Conservation (phyloP, 2,888 invertebrate genomes). For the Phortica magna region DNA sequence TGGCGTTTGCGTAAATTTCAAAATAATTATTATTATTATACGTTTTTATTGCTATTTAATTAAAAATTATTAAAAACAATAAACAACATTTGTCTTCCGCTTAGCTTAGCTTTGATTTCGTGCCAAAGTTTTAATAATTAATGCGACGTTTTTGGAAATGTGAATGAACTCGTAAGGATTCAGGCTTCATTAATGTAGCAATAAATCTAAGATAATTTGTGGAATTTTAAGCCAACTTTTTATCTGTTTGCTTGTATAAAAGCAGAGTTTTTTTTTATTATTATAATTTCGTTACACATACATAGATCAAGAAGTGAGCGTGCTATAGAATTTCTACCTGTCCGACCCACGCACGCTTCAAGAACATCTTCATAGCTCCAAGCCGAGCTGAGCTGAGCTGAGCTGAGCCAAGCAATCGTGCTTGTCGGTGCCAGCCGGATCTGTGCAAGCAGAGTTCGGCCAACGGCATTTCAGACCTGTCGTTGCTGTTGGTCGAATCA, state of each 20-base stretch:
- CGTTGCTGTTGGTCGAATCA: not conserved
- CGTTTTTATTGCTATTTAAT: not conserved
- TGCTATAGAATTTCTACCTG: not conserved
- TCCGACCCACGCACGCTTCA: not conserved
- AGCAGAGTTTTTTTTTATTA: not conserved
- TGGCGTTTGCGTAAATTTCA: not conserved
- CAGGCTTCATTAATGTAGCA: constrained; percentile 44
- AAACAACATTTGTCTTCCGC: no score
- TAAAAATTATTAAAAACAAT: not conserved
- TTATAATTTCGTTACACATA: no score
- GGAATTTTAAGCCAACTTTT: not conserved
- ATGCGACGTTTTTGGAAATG: constrained; percentile 42
- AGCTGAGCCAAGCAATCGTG: constrained; percentile 41
- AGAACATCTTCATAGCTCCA: not conserved
- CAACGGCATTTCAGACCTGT: not conserved
- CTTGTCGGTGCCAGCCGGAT: constrained; percentile 73
- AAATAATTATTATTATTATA: not conserved
- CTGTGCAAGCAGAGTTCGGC: constrained; percentile 42
- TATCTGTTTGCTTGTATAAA: constrained; percentile 43
- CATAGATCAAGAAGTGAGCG: no score
- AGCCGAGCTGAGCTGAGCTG: no score
- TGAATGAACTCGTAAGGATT: constrained; percentile 72
- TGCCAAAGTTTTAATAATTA: not conserved
- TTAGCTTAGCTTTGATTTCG: not conserved
- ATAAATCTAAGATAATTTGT: not conserved